Conservation (phyloP, 1,140 invertebrate genomes). For the Conus betulinus region DNA sequence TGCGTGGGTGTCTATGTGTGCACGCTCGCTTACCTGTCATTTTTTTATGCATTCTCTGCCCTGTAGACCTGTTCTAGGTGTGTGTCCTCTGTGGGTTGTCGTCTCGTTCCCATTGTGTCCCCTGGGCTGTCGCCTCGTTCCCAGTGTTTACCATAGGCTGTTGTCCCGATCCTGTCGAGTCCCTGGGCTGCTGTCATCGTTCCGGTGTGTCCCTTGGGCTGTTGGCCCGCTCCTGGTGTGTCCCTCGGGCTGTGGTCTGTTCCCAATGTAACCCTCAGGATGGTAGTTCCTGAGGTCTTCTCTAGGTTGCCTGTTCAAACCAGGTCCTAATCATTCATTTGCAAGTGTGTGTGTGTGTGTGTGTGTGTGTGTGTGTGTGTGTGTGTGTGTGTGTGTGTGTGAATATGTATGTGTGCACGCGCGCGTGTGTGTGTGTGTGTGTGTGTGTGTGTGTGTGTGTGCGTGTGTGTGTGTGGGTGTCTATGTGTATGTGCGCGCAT, state of each 20-base stretch:
- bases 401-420: neutral
- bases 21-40: neutral
- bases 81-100: neutral
- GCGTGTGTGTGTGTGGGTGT: neutral
- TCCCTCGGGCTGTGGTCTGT: neutral
- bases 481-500: too few relatives aligned
- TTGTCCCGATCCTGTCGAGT: neutral
- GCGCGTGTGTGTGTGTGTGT: neutral
- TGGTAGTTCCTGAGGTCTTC: neutral
- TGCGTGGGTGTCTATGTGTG: neutral
- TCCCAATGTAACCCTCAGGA: neutral
- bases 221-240: neutral
- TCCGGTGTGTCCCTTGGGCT: neutral
- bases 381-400: neutral
- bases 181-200: neutral
- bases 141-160: neutral
- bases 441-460: neutral
- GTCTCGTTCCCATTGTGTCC: neutral
- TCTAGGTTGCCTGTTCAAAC: too few relatives aligned
- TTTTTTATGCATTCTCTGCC: neutral
- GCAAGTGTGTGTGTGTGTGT: neutral
- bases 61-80: too few relatives aligned
- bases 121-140: neutral
- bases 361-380: neutral
- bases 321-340: too few relatives aligned